A percentile compares a stretch with the other conserved stretches of the same genome.
These are phyloP conservation scores for Andinoacara biseriatus DNA, from an alignment of 2,113 vertebrate genomes.

Conservation along the genomic window DNA sequence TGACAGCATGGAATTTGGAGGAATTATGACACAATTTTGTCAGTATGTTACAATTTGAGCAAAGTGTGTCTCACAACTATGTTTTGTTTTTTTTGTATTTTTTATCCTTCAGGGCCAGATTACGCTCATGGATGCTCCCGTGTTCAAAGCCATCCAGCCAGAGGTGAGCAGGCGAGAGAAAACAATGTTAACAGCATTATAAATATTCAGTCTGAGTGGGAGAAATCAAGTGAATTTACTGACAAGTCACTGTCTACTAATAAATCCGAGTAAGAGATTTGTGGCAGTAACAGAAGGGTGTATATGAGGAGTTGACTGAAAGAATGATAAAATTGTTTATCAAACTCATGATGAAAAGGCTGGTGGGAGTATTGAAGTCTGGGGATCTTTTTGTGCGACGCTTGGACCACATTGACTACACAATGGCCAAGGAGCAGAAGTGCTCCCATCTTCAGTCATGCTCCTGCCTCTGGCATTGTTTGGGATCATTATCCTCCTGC, in stretches of 20 bases:
- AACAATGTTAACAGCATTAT: neutral
- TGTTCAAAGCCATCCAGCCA: constrained; percentile 98
- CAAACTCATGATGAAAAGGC: neutral
- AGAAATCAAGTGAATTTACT: neutral
- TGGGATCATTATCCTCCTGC: neutral
- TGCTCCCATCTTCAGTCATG: neutral
- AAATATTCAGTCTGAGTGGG: neutral
- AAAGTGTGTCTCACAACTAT: constrained; percentile 15
- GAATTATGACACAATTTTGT: neutral
- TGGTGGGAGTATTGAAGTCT: neutral
- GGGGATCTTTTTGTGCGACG: neutral
- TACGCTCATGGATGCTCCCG: constrained; percentile 97
- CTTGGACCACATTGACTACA: neutral
- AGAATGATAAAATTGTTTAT: neutral
- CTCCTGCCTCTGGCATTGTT: neutral
- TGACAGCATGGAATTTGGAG: neutral
- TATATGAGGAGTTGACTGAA: neutral
- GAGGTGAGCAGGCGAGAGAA: constrained; percentile 90
- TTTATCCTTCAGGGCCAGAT: constrained; percentile 90
- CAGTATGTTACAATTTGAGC: neutral
- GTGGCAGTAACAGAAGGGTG: neutral
- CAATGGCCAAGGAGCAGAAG: neutral
- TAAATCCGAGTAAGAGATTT: neutral
- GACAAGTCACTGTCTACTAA: neutral
- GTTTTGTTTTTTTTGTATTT: neutral